Evolutionary conservation across 2,113 vertebrate genomes (phyloP).

Genomic region (Catharus minimus): DNA sequence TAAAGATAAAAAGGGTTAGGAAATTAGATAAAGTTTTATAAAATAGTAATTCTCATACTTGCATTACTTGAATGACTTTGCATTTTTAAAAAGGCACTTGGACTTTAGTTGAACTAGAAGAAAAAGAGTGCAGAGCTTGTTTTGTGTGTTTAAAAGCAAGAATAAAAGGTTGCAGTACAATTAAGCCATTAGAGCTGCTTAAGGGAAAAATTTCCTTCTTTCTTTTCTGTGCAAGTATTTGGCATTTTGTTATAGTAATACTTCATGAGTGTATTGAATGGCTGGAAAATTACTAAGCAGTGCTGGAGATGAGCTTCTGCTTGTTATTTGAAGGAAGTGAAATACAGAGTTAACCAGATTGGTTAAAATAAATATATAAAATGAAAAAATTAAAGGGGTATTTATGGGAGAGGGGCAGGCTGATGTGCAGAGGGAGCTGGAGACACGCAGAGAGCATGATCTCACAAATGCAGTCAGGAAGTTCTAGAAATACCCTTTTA

Average conservation of each 20-base stretch:
- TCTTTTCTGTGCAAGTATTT: background rate
- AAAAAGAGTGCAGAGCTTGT: background rate
- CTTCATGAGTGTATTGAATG: background rate
- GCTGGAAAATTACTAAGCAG: background rate
- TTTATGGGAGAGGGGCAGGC: background rate
- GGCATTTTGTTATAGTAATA: background rate
- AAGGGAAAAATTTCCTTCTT: background rate
- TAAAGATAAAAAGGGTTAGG: background rate
- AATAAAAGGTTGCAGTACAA: background rate
- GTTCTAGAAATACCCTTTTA: conserved; percentile 56
- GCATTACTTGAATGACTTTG: background rate
- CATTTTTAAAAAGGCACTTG: background rate
- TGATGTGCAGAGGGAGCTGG: background rate
- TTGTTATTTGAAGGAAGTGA: background rate
- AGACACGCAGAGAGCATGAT: background rate
- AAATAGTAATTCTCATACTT: background rate
- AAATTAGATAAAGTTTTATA: background rate
- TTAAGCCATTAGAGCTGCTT: background rate
- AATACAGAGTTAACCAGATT: background rate
- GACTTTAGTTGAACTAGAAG: background rate
- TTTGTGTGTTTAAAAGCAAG: background rate
- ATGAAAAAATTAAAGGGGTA: background rate
- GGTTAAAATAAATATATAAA: background rate
- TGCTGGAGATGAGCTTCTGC: background rate
- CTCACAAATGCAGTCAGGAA: conserved; percentile 28